These are phyloP conservation scores for Nomada ferruginata DNA, from an alignment of 2,888 invertebrate species.

Conservation along the genomic window DNA sequence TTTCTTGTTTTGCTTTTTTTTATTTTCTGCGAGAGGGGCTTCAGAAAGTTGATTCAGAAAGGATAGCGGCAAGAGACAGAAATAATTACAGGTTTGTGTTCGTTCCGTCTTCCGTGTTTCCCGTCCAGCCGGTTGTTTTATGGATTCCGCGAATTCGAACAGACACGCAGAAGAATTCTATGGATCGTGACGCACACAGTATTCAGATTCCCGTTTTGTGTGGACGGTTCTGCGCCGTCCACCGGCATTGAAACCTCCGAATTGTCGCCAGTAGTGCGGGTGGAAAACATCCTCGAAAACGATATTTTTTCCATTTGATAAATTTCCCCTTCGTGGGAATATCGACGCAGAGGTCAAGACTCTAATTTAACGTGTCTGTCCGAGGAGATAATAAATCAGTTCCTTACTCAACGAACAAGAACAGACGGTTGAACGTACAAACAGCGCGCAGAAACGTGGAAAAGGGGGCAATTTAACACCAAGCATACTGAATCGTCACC, in stretches of 20 bases:
- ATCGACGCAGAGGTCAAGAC: background rate
- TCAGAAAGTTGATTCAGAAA: slow-evolving; percentile 29
- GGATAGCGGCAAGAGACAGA: slow-evolving; percentile 22
- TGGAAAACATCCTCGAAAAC: background rate
- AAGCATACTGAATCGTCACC: background rate
- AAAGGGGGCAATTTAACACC: no score
- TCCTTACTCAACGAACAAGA: no score
- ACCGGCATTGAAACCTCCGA: slow-evolving; percentile 4
- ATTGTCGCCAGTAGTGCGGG: slow-evolving; percentile 22
- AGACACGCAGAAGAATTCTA: slow-evolving; percentile 2
- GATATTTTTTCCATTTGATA: background rate
- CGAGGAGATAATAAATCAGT: no score
- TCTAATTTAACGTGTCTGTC: no score
- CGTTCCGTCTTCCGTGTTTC: background rate
- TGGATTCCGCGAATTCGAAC: slow-evolving; percentile 11
- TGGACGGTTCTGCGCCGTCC: background rate
- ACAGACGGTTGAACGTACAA: no score
- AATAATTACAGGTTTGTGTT: slow-evolving; percentile 29
- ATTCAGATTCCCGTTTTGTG: slow-evolving; percentile 1
- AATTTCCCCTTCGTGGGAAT: background rate
- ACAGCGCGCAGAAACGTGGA: no score
- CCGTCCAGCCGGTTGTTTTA: background rate
- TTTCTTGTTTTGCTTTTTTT: background rate
- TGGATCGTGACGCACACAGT: slow-evolving; percentile 3
- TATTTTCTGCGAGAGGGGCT: slow-evolving; percentile 9